Base-by-base conservation (phyloP, 1,140 invertebrate species). In the Ips nitidus region DNA sequence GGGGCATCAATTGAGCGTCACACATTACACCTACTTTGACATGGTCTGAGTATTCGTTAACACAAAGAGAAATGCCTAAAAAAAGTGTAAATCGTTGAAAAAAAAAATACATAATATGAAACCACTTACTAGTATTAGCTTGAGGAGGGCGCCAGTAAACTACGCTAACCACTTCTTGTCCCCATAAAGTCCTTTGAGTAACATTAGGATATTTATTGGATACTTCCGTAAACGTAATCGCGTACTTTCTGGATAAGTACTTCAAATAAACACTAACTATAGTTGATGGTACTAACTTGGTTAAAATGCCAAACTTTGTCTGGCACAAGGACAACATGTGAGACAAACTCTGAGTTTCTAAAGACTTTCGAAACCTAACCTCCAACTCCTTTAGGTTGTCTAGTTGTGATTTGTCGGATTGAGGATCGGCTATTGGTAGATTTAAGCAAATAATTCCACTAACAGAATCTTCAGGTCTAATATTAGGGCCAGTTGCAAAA, bases 131-230 rank as follows among this genome's bases (percentile, higher is more conserved):
- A 50, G 91, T 91, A 78, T 93, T 93, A 39, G 90, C 90, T 79
- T 92, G 91, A 2, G 90, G 90, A 40, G 91, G 91, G 71, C 89
- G 83, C 86, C 91, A 93, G 71, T 90, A 90, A n/a, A 93, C 78
- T 0, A 89, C 85, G 67, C 84, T 84, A 36, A 86, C 84, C 0
- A 93, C 84, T 42, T 85, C 83, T 55, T 91, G 88, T 1, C 91
- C 88, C 84, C 90, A 91, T 4, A 86, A 84, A 38, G 78, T 78
- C 0, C 74, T 81, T 40, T 83, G 78, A 4, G 76, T 80, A 3
- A 76, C 74, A 39, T 80, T 77, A 6, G 80, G 75, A 22, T 81
- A 75, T 39, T 80, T 85, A 75, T 77, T 85, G 77, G 81, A 86
- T 74, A 92, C 85, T 76, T 92, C 88, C 0, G 90, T 91, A 43